These are phyloP conservation scores for Omphaloscelis lunosa DNA, from an alignment of 2,888 invertebrate species.

Conservation along the genomic window DNA sequence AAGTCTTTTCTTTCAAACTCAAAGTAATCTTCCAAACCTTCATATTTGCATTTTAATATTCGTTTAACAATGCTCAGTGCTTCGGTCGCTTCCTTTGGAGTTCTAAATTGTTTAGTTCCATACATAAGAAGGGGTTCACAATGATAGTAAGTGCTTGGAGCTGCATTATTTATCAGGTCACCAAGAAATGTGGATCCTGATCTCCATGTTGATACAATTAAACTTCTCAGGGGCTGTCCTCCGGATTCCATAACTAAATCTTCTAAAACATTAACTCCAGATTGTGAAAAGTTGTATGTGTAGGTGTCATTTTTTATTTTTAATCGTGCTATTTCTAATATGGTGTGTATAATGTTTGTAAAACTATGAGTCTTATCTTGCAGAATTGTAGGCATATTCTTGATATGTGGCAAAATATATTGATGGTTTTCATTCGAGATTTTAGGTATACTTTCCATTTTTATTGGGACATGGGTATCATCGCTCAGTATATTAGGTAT, in stretches of 20 bases:
- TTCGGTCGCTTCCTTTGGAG: conserved; percentile 92
- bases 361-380: not conserved
- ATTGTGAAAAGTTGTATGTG: conserved; percentile 80
- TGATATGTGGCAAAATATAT: not conserved
- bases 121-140: conserved; percentile 96
- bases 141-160: conserved; percentile 96
- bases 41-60: conserved; percentile 94
- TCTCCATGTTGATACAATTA: conserved; percentile 96
- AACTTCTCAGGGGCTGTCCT: conserved; percentile 93
- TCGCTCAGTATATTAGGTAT: too few species aligned
- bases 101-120: conserved; percentile 95
- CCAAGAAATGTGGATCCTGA: conserved; percentile 97
- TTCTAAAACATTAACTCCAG: conserved; percentile 89
- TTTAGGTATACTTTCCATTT: too few species aligned
- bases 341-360: conserved; percentile 78
- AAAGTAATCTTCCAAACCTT: conserved; percentile 93
- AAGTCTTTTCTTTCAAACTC: conserved; percentile 94
- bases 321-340: conserved; percentile 81
- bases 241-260: conserved; percentile 93
- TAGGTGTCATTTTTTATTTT: conserved; percentile 83
- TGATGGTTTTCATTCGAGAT: too few species aligned
- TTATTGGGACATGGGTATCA: too few species aligned
- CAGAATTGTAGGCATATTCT: not conserved
- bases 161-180: conserved; percentile 95
- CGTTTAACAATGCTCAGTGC: conserved; percentile 93